Evolutionary conservation across 2,888 invertebrate species (phyloP).

Genomic region (Heliconius ethilla): DNA sequence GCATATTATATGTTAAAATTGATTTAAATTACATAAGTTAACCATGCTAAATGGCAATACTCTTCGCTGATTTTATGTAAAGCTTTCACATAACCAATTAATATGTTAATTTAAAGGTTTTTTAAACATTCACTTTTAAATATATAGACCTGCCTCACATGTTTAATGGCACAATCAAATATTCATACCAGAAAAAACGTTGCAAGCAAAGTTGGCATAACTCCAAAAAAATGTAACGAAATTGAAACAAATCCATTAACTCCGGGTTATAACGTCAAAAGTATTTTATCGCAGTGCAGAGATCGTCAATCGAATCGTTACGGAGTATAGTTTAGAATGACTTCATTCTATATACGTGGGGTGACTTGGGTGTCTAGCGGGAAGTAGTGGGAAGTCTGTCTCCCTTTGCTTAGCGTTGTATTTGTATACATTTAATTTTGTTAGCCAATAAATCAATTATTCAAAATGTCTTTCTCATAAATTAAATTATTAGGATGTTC

Average conservation of each 20-base stretch:
- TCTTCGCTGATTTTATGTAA: background rate
- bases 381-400: slow-evolving; percentile 50
- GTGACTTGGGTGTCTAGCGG: slow-evolving; percentile 65
- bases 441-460: slow-evolving; percentile 62
- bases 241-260: slow-evolving; percentile 48
- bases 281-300: slow-evolving; percentile 51
- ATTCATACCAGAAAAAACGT: slow-evolving; percentile 42
- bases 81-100: background rate
- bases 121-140: slow-evolving; percentile 22
- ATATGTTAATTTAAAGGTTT: background rate
- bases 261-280: slow-evolving; percentile 47
- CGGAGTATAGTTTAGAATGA: slow-evolving; percentile 78
- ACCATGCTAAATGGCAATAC: background rate
- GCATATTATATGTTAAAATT: background rate
- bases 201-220: slow-evolving; percentile 45
- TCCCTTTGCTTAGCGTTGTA: slow-evolving; percentile 54
- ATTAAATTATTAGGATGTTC: slow-evolving; percentile 22
- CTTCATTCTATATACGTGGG: slow-evolving; percentile 76
- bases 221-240: slow-evolving; percentile 44
- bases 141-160: slow-evolving; percentile 25
- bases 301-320: slow-evolving; percentile 70
- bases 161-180: slow-evolving; percentile 42
- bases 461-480: slow-evolving; percentile 42
- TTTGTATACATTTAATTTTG: slow-evolving; percentile 60
- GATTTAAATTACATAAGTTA: background rate